A percentile compares a stretch with the other conserved stretches of the same genome.
Conservation (phyloP, 2,797 vertebrate genomes). For the Etheostoma perlongum region DNA sequence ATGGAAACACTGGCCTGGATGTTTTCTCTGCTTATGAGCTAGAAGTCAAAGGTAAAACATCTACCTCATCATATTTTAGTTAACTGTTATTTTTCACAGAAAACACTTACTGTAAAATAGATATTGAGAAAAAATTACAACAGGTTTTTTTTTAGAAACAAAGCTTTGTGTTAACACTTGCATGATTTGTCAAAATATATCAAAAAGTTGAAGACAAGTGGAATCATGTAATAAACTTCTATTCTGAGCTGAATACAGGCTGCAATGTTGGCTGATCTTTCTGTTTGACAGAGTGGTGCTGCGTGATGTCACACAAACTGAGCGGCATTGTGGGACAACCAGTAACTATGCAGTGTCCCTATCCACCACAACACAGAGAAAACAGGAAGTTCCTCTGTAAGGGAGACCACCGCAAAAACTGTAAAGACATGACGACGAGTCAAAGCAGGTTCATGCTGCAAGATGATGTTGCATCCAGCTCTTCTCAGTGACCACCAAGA, state of each 20-base stretch:
- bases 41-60: slow-evolving; percentile 49
- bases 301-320: not conserved
- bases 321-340: slow-evolving; percentile 20
- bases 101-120: not conserved
- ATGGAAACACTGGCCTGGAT: slow-evolving; percentile 17
- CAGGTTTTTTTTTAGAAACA: not conserved
- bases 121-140: not conserved
- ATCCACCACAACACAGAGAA: slow-evolving; percentile 20
- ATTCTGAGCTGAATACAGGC: not conserved
- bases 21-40: slow-evolving; percentile 53
- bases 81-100: not conserved
- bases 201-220: not conserved
- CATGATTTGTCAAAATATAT: not conserved
- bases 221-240: not conserved
- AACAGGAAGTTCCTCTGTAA: slow-evolving; percentile 67
- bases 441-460: slow-evolving; percentile 52
- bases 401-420: slow-evolving; percentile 37
- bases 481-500: slow-evolving; percentile 51
- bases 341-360: slow-evolving; percentile 47
- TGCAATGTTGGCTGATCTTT: not conserved
- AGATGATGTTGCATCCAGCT: slow-evolving; percentile 30
- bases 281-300: slow-evolving; percentile 54
- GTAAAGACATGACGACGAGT: slow-evolving; percentile 8
- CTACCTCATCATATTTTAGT: not conserved
- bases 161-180: not conserved